Conservation (phyloP, 2,113 vertebrate genomes). For the Eolophus roseicapilla region DNA sequence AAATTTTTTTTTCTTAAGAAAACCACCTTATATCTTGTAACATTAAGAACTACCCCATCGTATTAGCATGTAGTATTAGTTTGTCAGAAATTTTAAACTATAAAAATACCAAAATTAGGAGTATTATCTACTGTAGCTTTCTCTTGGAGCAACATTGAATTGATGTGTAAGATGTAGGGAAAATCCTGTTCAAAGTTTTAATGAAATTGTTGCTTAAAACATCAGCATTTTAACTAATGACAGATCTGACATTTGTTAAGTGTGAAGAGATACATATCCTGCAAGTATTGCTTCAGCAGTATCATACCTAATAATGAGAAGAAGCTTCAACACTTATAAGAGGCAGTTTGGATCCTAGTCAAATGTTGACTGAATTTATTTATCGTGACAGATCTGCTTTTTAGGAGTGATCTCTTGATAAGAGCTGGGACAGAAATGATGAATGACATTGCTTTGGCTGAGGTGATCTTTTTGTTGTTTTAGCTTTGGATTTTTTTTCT, state of each 20-base stretch:
- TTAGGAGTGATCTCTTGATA: background rate
- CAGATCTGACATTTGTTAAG: background rate
- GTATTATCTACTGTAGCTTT: background rate
- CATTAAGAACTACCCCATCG: background rate
- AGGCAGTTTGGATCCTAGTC: background rate
- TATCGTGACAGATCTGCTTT: background rate
- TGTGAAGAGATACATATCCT: background rate
- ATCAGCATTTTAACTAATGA: background rate
- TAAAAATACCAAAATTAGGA: background rate
- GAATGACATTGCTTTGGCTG: background rate
- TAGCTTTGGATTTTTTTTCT: background rate
- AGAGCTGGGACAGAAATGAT: background rate
- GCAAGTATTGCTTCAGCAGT: background rate
- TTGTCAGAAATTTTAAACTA: background rate
- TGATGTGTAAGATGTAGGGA: background rate
- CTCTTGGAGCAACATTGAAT: background rate
- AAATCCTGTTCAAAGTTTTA: background rate
- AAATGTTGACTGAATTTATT: background rate
- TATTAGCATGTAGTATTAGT: background rate
- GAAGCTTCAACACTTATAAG: background rate
- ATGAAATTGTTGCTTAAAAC: background rate
- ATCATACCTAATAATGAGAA: background rate
- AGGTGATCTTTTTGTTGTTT: background rate
- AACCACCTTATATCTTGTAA: background rate
- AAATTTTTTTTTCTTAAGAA: background rate